A percentile compares a stretch with the other conserved stretches of the same genome.
phyloP scores from a whole-genome alignment of 2,113 vertebrate genomes.

The Enhydra lutris region DNA sequence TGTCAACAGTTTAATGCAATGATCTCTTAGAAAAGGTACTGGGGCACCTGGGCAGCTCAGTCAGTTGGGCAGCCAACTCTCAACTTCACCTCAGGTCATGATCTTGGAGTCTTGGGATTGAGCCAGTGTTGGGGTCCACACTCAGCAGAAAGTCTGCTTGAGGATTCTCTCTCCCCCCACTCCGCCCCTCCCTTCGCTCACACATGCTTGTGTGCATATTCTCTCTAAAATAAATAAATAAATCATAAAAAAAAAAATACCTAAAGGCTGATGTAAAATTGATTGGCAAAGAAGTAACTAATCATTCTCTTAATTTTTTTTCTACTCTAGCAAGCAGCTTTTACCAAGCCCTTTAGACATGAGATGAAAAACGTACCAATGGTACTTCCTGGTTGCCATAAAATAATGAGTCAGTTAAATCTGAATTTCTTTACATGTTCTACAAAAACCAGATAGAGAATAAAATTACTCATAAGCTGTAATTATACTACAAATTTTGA shows the following conservation, averaged over 20 bases:
- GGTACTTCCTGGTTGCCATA: neutral
- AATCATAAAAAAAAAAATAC: neutral
- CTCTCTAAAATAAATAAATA: neutral
- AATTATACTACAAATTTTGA: neutral
- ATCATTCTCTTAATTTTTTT: neutral
- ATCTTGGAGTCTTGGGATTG: neutral
- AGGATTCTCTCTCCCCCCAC: neutral
- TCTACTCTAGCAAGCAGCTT: neutral
- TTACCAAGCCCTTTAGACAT: neutral
- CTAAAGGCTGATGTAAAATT: neutral
- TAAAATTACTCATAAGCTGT: neutral
- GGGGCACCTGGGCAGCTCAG: neutral
- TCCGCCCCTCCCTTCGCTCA: neutral
- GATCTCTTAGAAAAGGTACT: neutral
- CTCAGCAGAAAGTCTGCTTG: neutral
- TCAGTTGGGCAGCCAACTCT: neutral
- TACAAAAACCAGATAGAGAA: neutral
- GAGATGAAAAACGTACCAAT: neutral
- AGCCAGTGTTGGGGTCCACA: neutral
- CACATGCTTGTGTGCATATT: neutral
- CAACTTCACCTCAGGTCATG: neutral
- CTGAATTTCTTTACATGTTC: neutral
- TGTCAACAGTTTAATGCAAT: neutral
- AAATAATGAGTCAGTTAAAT: neutral
- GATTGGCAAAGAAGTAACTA: neutral